Conservation (phyloP, 2,113 vertebrate genomes). For the Egretta garzetta region DNA sequence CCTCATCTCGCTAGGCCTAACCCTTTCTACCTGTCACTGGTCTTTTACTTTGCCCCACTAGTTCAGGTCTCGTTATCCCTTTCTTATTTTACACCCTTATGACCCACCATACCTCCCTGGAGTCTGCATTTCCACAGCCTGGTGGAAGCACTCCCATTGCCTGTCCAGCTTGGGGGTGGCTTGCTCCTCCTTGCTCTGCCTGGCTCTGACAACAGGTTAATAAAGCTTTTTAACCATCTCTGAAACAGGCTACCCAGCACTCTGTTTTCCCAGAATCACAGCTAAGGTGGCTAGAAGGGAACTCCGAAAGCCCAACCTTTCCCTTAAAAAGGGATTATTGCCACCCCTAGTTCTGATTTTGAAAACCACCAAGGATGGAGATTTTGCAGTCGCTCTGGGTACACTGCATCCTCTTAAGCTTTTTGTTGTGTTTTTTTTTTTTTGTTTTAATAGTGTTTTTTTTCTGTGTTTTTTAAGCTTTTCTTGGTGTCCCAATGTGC, state of each 20-base stretch:
- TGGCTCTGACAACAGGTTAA: not conserved
- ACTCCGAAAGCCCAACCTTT: not conserved
- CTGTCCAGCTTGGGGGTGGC: too few relatives aligned
- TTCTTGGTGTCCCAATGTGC: not conserved
- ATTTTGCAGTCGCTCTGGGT: not conserved
- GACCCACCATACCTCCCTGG: rapidly evolving
- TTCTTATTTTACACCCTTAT: not conserved
- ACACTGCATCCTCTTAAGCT: not conserved
- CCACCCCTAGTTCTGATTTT: not conserved
- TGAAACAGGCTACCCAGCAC: not conserved
- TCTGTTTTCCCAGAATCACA: not conserved
- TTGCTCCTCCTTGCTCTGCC: not conserved
- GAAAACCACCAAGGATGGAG: not conserved
- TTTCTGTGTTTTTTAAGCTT: not conserved
- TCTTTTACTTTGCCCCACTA: not conserved
- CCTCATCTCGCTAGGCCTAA: not conserved
- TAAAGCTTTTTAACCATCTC: not conserved
- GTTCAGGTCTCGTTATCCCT: not conserved
- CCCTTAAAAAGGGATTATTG: not conserved
- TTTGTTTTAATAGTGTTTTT: too few relatives aligned
- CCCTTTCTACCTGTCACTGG: not conserved
- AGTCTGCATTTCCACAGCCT: not conserved
- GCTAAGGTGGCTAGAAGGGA: not conserved
- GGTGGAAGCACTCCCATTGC: not conserved
- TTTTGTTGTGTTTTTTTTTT: not conserved